Base-by-base conservation (phyloP, 2,113 vertebrate genomes). In the Datnioides undecimradiatus region DNA sequence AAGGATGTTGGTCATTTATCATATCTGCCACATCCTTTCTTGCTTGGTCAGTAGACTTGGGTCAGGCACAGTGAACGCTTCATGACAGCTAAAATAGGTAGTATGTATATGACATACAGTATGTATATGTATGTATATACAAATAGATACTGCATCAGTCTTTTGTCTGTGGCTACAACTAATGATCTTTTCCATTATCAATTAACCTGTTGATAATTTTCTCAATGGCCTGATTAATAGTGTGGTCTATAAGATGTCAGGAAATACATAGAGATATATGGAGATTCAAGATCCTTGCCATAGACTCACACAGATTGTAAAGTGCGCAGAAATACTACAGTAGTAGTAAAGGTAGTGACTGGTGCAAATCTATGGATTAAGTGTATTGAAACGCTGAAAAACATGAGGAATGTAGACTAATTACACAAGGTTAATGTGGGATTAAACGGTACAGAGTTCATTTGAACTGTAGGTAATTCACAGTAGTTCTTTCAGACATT, bases 351-450 rank as follows among this genome's bases (percentile, higher is more conserved):
- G 36, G 41, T 51, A 29, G n/a, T 41, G 63, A 13, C 34, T 55
- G 34, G 43, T 67, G 46, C 31, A 60, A 64, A 46, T 29, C 46
- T 57, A 54, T 60, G 60, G 72, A 73, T 82, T 82, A 70, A 49
- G 19, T 76, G 31, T 41, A 38, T 75, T 76, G 80, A 76, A 65
- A 55, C 43, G 31, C 29, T 38, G 21, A 71, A 38, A 79, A 83
- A 63, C 31, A 54, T n/a, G 38, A 55, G 79, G 79, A 79, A 83
- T 88, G 80, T 60, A 76, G 73, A 72, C 80, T 80, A 84, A 86
- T 82, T 54, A 82, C 57, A 23, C 0, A 0, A 72, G 46, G 70
- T 51, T 82, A 80, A 66, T 73, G 65, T 59, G 77, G 84, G 82
- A 88, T 91, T 85, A 70, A 25, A 71, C 60, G 14, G 83, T 27